phyloP scores from a whole-genome alignment of 2,888 invertebrate species.

The Platycnemis pennipes region DNA sequence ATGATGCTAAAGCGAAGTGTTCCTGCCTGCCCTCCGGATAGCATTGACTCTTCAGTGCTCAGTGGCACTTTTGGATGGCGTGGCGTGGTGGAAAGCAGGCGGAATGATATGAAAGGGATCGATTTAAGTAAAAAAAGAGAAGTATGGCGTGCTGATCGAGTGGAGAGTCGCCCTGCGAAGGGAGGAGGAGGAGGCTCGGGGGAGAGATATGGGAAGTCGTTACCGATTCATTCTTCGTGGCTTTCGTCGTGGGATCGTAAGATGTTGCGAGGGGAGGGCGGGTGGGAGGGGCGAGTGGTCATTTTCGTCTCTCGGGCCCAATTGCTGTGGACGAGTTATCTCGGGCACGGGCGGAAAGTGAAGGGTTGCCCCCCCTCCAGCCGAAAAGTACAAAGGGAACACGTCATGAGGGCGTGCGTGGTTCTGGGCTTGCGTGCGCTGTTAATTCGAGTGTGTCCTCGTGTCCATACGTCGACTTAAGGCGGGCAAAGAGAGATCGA shows the following conservation, averaged over 20 bases:
- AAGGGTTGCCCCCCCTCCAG: background rate
- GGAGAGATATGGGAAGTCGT: background rate
- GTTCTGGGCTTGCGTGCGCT: background rate
- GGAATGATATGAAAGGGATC: background rate
- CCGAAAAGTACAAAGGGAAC: background rate
- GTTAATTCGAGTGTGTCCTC: background rate
- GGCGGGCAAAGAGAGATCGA: background rate
- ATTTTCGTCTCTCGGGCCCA: constrained; percentile 22
- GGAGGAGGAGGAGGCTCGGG: background rate
- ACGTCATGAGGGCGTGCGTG: background rate
- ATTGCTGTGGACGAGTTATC: background rate
- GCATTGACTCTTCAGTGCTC: background rate
- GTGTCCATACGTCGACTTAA: background rate
- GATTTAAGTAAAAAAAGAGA: background rate
- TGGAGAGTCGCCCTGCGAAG: background rate
- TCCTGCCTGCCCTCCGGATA: background rate
- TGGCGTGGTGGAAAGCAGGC: background rate
- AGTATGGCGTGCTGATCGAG: background rate
- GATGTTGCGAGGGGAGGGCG: background rate
- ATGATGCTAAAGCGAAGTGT: no score
- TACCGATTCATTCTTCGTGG: constrained; percentile 24
- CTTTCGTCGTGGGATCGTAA: background rate
- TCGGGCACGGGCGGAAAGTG: background rate
- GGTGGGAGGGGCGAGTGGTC: background rate
- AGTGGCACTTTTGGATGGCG: background rate